Conservation (phyloP, 2,888 invertebrate species). For the Lottia gigantea region DNA sequence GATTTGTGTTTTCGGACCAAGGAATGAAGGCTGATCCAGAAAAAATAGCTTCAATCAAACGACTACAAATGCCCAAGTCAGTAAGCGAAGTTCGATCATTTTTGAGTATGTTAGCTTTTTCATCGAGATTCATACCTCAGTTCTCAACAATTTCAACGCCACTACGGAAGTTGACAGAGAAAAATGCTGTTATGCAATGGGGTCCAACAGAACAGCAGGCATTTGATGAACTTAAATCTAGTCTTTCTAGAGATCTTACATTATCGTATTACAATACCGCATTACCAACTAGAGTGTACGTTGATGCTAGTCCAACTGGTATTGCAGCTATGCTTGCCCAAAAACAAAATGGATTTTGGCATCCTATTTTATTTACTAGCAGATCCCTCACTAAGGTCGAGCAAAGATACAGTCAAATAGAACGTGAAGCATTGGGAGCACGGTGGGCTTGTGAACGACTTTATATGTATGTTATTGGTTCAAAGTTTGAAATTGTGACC, state of each 20-base stretch:
- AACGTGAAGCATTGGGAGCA: conserved; percentile 44
- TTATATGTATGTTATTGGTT: conserved; percentile 47
- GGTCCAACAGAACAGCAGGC: neutral
- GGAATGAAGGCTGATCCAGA: neutral
- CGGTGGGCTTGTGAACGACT: conserved; percentile 51
- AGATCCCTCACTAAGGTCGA: conserved; percentile 38
- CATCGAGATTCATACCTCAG: conserved; percentile 7
- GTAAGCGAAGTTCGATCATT: neutral
- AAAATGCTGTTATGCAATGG: neutral
- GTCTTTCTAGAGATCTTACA: neutral
- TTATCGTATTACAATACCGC: neutral
- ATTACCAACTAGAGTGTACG: conserved; percentile 25
- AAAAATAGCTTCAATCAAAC: neutral
- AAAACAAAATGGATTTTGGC: conserved; percentile 13
- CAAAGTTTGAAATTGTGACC: conserved; percentile 38
- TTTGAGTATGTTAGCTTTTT: conserved; percentile 3
- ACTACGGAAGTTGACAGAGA: neutral
- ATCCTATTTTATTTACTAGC: conserved; percentile 39
- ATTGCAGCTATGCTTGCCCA: conserved; percentile 40
- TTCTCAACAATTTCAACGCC: conserved; percentile 3
- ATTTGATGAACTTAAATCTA: conserved; percentile 4
- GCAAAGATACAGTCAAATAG: conserved; percentile 44
- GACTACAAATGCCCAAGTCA: neutral
- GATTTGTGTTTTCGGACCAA: neutral
- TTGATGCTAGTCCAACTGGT: conserved; percentile 45